These are phyloP conservation scores for Temnothorax rugatulus DNA, from an alignment of 2,888 invertebrate genomes.

Conservation along the genomic window DNA sequence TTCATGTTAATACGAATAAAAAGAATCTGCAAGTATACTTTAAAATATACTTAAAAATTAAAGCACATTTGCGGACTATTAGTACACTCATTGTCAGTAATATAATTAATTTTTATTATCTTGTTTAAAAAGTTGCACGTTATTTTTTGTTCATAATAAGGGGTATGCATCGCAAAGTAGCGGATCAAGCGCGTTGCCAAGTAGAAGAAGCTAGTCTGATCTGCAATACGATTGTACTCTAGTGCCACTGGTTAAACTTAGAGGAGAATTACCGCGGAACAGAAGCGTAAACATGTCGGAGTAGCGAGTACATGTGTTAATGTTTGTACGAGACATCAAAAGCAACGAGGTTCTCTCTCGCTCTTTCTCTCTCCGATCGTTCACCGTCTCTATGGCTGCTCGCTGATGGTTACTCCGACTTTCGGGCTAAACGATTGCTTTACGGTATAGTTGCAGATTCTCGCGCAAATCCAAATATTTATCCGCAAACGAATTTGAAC, in stretches of 20 bases:
- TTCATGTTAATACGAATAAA: background rate
- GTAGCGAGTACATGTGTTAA: slow-evolving; percentile 84
- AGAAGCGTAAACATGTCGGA: slow-evolving; percentile 84
- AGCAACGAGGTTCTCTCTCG: slow-evolving; percentile 76
- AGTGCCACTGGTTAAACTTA: slow-evolving; percentile 72
- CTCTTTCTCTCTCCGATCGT: slow-evolving; percentile 64
- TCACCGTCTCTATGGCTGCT: slow-evolving; percentile 67
- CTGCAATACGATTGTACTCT: slow-evolving; percentile 71
- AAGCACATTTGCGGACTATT: background rate
- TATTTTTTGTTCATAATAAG: background rate
- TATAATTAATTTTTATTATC: background rate
- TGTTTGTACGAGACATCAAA: slow-evolving; percentile 85
- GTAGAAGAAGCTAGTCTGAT: slow-evolving; percentile 60
- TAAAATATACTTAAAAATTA: background rate
- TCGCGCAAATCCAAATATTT: slow-evolving; percentile 50
- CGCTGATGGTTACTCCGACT: slow-evolving; percentile 65
- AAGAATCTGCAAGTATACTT: background rate
- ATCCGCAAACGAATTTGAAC: slow-evolving; percentile 49
- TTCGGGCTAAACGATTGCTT: slow-evolving; percentile 60
- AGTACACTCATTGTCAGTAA: background rate
- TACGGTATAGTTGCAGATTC: slow-evolving; percentile 61
- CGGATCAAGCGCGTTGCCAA: slow-evolving; percentile 55
- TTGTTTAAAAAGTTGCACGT: background rate
- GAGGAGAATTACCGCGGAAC: slow-evolving; percentile 75
- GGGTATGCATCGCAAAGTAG: slow-evolving; percentile 32